Evolutionary conservation across 2,888 invertebrate genomes (phyloP).

Genomic region (Spilarctia lutea): DNA sequence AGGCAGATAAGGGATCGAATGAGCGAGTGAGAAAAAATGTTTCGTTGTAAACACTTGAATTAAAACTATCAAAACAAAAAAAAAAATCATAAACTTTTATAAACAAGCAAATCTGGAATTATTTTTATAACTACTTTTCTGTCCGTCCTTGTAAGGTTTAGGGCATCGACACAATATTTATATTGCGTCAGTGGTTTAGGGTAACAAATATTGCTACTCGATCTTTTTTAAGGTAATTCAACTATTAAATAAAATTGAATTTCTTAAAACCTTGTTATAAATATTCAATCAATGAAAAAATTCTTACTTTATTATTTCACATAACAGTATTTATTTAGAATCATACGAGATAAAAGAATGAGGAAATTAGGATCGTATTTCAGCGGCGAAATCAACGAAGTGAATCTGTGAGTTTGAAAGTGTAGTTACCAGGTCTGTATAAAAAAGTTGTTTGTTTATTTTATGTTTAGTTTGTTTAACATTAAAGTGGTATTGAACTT

Average conservation of each 20-base stretch:
- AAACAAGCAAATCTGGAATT: not conserved
- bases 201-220: not conserved
- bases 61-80: not conserved
- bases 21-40: not conserved
- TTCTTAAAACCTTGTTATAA: not conserved
- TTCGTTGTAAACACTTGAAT: not conserved
- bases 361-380: conserved; percentile 13
- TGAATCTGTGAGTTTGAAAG: conserved; percentile 24
- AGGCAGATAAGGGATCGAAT: not conserved
- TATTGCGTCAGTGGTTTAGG: not conserved
- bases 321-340: not conserved
- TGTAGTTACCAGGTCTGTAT: conserved; percentile 5
- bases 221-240: not conserved
- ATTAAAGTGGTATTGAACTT: conserved; percentile 41
- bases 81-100: not conserved
- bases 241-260: not conserved
- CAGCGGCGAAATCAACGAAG: conserved; percentile 1
- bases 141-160: too few relatives aligned
- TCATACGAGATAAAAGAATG: conserved; percentile 14
- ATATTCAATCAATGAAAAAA: not conserved
- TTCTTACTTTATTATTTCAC: not conserved
- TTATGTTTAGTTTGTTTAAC: conserved; percentile 34
- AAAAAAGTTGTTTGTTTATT: conserved; percentile 15
- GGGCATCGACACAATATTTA: too few relatives aligned
- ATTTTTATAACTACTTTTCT: not conserved